Base-by-base conservation (phyloP, 2,888 invertebrate species). In the Apocheima hispidaria region DNA sequence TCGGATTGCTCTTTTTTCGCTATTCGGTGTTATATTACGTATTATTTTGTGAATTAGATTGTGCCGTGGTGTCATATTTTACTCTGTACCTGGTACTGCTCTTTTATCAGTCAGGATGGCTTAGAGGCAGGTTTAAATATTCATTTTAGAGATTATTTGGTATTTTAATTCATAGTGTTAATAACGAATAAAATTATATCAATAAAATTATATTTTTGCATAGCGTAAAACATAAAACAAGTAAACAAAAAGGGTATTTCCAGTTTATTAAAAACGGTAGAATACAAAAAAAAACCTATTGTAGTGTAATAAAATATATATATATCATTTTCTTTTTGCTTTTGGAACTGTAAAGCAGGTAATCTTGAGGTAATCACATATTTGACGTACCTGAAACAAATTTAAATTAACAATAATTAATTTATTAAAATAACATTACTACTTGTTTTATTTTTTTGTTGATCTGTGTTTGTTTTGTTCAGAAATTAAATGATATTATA, bases 321-420 rank as follows among this genome's bases (percentile, higher is more conserved):
- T 14, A 12, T 16, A 58, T 49, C 72, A 85, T 76, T 84, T 83
- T 66, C 65, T 79, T 67, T 83, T 87, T 2, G 75, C 72, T 66
- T 81, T 87, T 2, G 86, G 83, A 2, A 91, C 88, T 6, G 76
- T 77, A 87, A 99, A 98, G 86, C 98, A 98, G 73, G 95, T 94
- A 75, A 98, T 97, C 75, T 95, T 95, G 84, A 98, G 97, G 86
- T 98, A 97, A 63, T 94, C 90, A 87, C 98, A 98, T 96, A 99
- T 98, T 90, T 99, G 98, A 41, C 96, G 95, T 0, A 98, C 98
- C 98, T 98, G 86, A 51, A 93, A 93, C 2, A 38, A 38, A 38
- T 2, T 2, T 53, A 21, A 53, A 26, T 36, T 20, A 26, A 48
- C 20, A 43, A 49, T 21, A 12, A 7, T 20, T 12, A 18, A 40